A percentile compares a stretch with the other conserved stretches of the same genome.
These are phyloP conservation scores for Hypolimnas misippus DNA, from an alignment of 2,888 invertebrate species.

Conservation along the genomic window DNA sequence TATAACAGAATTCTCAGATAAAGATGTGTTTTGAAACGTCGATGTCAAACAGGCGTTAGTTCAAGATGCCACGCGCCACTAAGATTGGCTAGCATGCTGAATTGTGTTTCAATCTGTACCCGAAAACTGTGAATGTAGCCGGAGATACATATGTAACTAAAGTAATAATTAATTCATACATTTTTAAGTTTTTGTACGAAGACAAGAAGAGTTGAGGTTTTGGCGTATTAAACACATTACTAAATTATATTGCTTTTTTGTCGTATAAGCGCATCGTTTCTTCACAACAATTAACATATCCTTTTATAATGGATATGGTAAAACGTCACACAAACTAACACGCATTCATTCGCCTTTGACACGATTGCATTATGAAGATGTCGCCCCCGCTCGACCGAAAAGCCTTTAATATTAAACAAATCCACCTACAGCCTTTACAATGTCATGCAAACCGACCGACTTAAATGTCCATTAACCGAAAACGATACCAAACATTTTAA, in stretches of 20 bases:
- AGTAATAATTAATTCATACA: too few relatives aligned
- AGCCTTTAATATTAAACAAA: conserved; percentile 69
- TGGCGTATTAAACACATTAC: not conserved
- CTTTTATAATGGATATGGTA: conserved; percentile 18
- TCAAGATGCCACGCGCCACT: too few relatives aligned
- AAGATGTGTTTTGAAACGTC: too few relatives aligned
- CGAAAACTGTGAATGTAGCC: too few relatives aligned
- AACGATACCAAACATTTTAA: conserved; percentile 35
- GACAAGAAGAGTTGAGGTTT: too few relatives aligned
- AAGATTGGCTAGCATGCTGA: too few relatives aligned
- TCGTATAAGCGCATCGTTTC: conserved; percentile 38
- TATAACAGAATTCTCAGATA: too few relatives aligned
- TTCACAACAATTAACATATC: conserved; percentile 10
- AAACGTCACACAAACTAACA: conserved; percentile 12
- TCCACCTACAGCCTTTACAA: conserved; percentile 68
- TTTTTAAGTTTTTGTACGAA: too few relatives aligned
- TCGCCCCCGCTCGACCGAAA: conserved; percentile 63
- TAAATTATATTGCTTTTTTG: not conserved
- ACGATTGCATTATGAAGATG: conserved; percentile 61
- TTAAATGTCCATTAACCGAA: conserved; percentile 40
- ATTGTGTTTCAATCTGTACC: too few relatives aligned
- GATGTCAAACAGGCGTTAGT: too few relatives aligned
- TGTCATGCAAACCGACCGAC: conserved; percentile 54
- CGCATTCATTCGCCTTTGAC: conserved; percentile 62
- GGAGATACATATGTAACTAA: too few relatives aligned